These are phyloP conservation scores for Coleophora flavipennella DNA, from an alignment of 2,888 invertebrate species.

Conservation along the genomic window DNA sequence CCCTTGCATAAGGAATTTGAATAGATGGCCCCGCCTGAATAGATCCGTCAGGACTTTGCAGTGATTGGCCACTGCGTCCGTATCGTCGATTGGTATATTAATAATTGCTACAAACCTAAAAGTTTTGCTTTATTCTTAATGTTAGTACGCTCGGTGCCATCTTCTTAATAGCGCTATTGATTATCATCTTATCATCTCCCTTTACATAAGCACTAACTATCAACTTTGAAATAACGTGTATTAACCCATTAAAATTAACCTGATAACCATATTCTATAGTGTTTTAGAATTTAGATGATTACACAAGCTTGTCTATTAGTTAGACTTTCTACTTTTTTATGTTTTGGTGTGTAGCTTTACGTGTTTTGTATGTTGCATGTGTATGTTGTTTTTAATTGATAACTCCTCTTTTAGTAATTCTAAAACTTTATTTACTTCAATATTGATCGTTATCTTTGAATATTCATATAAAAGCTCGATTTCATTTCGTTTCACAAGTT, in stretches of 20 bases:
- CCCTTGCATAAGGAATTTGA: slow-evolving; percentile 53
- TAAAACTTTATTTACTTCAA: slow-evolving; percentile 16
- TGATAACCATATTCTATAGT: slow-evolving; percentile 16
- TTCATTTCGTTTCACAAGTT: slow-evolving; percentile 26
- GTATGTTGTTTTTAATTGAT: slow-evolving; percentile 24
- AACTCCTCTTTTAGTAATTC: too few species aligned
- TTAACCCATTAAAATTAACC: slow-evolving; percentile 29
- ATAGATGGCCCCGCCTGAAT: slow-evolving; percentile 63
- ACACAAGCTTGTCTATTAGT: slow-evolving; percentile 40
- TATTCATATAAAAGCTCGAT: slow-evolving; percentile 21
- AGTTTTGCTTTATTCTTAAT: slow-evolving; percentile 31
- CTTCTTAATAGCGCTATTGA: slow-evolving; percentile 28
- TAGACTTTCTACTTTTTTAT: slow-evolving; percentile 31
- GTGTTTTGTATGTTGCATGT: slow-evolving; percentile 42
- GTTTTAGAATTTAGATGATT: slow-evolving; percentile 31
- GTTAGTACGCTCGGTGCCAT: slow-evolving; percentile 41
- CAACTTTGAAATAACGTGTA: slow-evolving; percentile 28
- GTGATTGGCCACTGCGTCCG: slow-evolving; percentile 51
- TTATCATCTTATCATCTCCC: slow-evolving; percentile 34
- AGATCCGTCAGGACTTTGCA: slow-evolving; percentile 55
- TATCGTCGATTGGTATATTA: slow-evolving; percentile 51
- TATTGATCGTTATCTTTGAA: slow-evolving; percentile 14
- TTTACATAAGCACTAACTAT: slow-evolving; percentile 34
- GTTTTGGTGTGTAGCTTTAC: slow-evolving; percentile 29
- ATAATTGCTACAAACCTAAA: slow-evolving; percentile 33